A percentile compares a stretch with the other conserved stretches of the same genome.
Evolutionary conservation across 2,888 invertebrate species (phyloP).

Genomic region (Morpho helenor): DNA sequence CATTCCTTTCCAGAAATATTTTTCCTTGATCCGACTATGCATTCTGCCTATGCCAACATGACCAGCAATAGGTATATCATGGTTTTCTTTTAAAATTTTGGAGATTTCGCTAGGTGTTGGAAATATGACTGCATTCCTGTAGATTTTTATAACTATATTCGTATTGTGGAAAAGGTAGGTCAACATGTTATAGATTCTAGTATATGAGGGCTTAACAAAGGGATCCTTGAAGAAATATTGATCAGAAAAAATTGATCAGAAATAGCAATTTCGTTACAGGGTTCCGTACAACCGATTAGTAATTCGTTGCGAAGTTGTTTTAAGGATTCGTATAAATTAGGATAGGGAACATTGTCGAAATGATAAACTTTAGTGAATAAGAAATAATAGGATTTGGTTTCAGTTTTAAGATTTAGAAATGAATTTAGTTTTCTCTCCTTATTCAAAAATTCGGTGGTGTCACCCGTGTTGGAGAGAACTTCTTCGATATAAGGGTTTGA

Average conservation of each 20-base stretch:
- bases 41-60: conserved; percentile 15
- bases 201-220: too few relatives aligned
- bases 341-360: conserved; percentile 11
- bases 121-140: conserved; percentile 2
- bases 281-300: too few relatives aligned
- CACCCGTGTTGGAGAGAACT: conserved; percentile 17
- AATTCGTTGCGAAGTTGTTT: conserved; percentile 9
- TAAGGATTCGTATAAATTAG: conserved; percentile 12
- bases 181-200: too few relatives aligned
- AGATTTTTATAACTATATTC: too few relatives aligned
- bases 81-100: conserved; percentile 20
- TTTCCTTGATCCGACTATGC: conserved; percentile 11
- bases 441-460: conserved; percentile 3
- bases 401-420: not conserved
- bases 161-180: too few relatives aligned
- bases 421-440: conserved; percentile 15
- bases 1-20: conserved; percentile 9
- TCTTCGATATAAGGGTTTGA: conserved; percentile 29
- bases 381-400: conserved; percentile 15
- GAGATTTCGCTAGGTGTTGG: conserved; percentile 15
- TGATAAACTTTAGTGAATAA: conserved; percentile 23
- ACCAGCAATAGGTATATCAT: conserved; percentile 20
- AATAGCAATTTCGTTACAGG: too few relatives aligned
- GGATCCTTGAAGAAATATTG: too few relatives aligned
- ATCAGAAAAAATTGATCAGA: too few relatives aligned